phyloP scores from a whole-genome alignment of 1,140 invertebrate species.

The Hyposmocoma kahamanoa region DNA sequence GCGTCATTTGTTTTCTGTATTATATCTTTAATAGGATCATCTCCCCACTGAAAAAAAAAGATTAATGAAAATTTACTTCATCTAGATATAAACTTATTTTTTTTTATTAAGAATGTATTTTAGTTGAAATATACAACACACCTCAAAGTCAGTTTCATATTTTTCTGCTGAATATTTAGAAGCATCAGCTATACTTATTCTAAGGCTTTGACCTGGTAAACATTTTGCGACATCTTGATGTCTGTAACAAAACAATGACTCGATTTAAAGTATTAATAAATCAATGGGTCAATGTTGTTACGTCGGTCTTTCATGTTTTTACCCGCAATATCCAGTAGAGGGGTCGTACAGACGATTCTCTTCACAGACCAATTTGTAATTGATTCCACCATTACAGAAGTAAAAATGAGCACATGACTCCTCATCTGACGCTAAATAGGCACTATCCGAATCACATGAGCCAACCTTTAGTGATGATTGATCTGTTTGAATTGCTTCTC shows the following conservation, averaged over 20 bases:
- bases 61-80: background rate
- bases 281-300: too few species aligned
- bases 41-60: conserved; percentile 30
- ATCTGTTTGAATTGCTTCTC: conserved; percentile 41
- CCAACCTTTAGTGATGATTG: conserved; percentile 60
- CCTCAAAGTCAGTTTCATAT: conserved; percentile 60
- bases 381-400: conserved; percentile 77
- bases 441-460: conserved; percentile 63
- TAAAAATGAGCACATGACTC: conserved; percentile 80
- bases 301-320: conserved; percentile 20
- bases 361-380: conserved; percentile 73
- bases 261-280: too few species aligned
- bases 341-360: conserved; percentile 72
- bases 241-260: conserved; percentile 26
- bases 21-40: conserved; percentile 19
- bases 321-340: conserved; percentile 70
- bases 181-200: conserved; percentile 60
- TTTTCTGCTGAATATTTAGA: conserved; percentile 46
- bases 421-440: conserved; percentile 76
- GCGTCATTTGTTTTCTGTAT: conserved; percentile 14
- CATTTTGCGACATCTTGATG: conserved; percentile 62
- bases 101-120: background rate
- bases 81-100: background rate
- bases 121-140: conserved; percentile 14
- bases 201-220: conserved; percentile 58